Evolutionary conservation across 2,888 invertebrate genomes (phyloP), one percentile per base, ranked within the genome.

Genomic region (Sisyra terminalis): DNA sequence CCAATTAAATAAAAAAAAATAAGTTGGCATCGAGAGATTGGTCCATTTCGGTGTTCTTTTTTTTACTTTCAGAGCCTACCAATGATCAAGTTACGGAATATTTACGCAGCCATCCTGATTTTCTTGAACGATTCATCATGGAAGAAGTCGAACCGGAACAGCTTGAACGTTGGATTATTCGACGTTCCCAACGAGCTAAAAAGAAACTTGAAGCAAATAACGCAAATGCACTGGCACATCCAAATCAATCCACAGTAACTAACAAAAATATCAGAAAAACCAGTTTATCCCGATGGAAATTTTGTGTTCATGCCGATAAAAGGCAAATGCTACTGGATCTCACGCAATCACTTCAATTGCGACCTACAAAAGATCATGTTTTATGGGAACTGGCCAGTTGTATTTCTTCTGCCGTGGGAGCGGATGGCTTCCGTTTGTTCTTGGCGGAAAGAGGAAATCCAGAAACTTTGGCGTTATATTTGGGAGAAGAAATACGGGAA

Each of bases 331-430:
- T 77, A 18, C 59, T 69, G 60, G 72, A 76, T 49, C 58, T 82
- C 39, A 71, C 79, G 1, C 66, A 69, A 40, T 71, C 70, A 17
- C 60, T 80, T 5, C 69, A 76, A 45, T 63, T 69, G 17, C 67
- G 71, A 41, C 70, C 73, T 0, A 73, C 70, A 39, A 76, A 77
- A 52, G 67, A 71, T 42, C 67, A 73, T 31, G 74, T 82, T 2
- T 53, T 83, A 14, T 71, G 71, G 65, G 80, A 82, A 57, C 57
- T 84, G 30, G 72, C 76, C 1, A 66, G 65, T 39, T 75, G 76
- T 54, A 74, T 82, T 40, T 69, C 71, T 16, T 66, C 70, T 10
- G 75, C 79, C 0, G 70, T 81, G 1, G 70, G 69, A 24, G 78
- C 78, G 0, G 78, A 80, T 52, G 75, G 75, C 1, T 75, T 72